Conservation (phyloP, 1,140 invertebrate genomes). For the Cydia amplana region DNA sequence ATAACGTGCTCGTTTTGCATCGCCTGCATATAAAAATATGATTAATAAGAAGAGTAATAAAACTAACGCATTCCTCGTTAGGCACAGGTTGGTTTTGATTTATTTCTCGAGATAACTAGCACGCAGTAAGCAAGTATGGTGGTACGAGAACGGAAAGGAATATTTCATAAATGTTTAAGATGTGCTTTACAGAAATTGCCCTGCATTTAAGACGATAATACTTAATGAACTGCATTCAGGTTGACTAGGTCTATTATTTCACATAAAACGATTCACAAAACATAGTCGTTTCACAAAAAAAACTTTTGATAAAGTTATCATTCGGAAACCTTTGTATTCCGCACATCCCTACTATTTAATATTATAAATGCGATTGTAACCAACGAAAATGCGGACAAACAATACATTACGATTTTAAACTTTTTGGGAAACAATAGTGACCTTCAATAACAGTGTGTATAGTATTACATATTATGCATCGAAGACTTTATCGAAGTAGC, state of each 20-base stretch:
- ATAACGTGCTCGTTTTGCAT: constrained; percentile 20
- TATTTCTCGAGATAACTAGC: constrained; percentile 30
- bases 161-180: constrained; percentile 1
- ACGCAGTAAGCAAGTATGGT: constrained; percentile 6
- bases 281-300: no score
- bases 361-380: no score
- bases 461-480: no score
- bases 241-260: constrained; percentile 36
- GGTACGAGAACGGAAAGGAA: constrained; percentile 6
- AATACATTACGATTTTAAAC: no score
- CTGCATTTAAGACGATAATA: background rate
- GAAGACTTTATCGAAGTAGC: no score
- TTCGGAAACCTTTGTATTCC: no score
- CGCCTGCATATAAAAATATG: constrained; percentile 30
- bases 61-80: constrained; percentile 30
- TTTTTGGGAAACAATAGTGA: no score
- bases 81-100: constrained; percentile 30
- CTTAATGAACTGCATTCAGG: background rate
- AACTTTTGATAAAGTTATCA: no score
- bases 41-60: constrained; percentile 32
- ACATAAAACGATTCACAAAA: no score
- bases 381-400: no score
- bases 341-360: no score
- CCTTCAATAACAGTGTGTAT: no score
- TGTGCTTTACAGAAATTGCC: background rate